Conservation (phyloP, 2,113 vertebrate species). For the Corythoichthys haematopterus region DNA sequence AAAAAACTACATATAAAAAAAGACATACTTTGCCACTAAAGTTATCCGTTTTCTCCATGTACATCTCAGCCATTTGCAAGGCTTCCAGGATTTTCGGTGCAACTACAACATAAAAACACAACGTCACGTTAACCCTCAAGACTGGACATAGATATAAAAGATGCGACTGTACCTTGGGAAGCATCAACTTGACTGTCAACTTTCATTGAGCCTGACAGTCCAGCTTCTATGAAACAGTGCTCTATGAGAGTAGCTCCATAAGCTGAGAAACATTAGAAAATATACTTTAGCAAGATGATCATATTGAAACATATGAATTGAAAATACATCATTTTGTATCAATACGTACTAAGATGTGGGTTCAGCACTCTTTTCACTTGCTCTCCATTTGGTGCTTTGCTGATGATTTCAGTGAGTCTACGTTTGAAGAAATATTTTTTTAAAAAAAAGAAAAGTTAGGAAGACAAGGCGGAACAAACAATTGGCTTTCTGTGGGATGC, state of each 20-base stretch:
- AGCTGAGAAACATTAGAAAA: constrained; percentile 61
- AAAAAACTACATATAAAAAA: background rate
- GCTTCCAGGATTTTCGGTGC: constrained; percentile 77
- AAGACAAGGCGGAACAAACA: too few species aligned
- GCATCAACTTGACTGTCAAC: constrained; percentile 74
- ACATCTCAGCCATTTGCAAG: constrained; percentile 84
- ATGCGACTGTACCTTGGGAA: constrained; percentile 57
- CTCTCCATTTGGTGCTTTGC: constrained; percentile 77
- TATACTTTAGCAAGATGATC: background rate
- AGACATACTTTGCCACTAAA: constrained; percentile 82
- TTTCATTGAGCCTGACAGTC: constrained; percentile 79
- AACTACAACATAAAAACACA: constrained; percentile 34
- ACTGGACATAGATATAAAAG: background rate
- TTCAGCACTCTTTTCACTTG: constrained; percentile 89
- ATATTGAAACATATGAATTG: background rate
- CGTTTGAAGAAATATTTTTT: background rate
- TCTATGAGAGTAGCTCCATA: constrained; percentile 91
- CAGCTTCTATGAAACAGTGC: constrained; percentile 86
- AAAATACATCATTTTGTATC: background rate
- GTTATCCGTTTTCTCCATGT: constrained; percentile 76
- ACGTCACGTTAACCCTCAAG: background rate
- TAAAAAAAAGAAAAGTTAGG: too few species aligned
- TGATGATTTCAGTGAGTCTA: constrained; percentile 85
- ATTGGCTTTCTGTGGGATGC: too few species aligned
- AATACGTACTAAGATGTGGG: constrained; percentile 86